Base-by-base conservation (phyloP, 92 coral and sea anemone species). In the Parazoanthus swiftii region DNA sequence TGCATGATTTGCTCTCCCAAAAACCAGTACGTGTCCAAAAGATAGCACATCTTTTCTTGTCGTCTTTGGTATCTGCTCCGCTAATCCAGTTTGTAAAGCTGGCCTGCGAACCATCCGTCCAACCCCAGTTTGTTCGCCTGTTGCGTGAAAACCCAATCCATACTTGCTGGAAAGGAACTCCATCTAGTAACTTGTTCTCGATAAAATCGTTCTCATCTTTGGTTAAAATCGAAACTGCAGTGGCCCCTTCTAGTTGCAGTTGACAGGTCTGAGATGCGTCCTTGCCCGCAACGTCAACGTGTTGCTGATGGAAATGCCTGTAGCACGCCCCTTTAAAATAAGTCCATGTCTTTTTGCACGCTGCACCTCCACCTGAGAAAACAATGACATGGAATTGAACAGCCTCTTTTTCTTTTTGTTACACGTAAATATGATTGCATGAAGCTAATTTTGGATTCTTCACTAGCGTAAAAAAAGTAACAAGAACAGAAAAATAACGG, bases 1-100 rank as follows among this genome's bases (percentile, higher is more conserved):
- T 79, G 42, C 82, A 79, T n/a, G 82, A 51, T 51, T 63, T 48
- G 39, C 20, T 79, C 6, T 79, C 82, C 82, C 82, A 79, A 2
- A 15, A 7, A 36, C 82, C 82, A 20, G 70, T 48, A 2, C 39
- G 68, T 25, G 23, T 15, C 84, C 84, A 56, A 6, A 80, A 50
- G 11, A 54, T 54, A 6, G 44, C 84, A 26, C 84, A 80, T 29
- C 59, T 4, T 36, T 51, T 79, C 21, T 26, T 51, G 8, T 23
- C 39, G 38, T 26, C n/a, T 25, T 50, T 79, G 36, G n/a, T 5
- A 11, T 25, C 82, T 25, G n/a, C 67, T 9, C 68, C 82, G 14
- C 9, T 54, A 13, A 79, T 29, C 83, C 83, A 79, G 68, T 79
- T 79, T 14, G 83, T 79, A 16, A 29, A 79, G n/a, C n/a, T 54